phyloP scores from a whole-genome alignment of 2,888 invertebrate genomes.

The Hyposoter dolosus region DNA sequence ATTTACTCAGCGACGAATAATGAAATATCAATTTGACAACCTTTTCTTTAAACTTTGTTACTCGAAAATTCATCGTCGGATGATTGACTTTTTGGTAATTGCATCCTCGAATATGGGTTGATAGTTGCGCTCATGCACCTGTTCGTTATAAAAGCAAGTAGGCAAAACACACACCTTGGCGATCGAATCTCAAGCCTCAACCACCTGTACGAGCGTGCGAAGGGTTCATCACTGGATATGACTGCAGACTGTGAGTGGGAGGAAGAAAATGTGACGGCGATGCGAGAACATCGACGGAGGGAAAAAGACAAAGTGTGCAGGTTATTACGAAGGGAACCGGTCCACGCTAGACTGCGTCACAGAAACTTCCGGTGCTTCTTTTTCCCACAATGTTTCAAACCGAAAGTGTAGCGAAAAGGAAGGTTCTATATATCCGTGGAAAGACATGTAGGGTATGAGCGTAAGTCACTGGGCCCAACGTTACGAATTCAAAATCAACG shows the following conservation, averaged over 20 bases:
- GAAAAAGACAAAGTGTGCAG: constrained; percentile 39
- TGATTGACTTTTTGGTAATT: neutral
- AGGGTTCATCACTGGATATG: constrained; percentile 44
- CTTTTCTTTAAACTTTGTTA: neutral
- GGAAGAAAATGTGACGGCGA: constrained; percentile 21
- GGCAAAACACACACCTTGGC: constrained; percentile 4
- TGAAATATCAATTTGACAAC: neutral
- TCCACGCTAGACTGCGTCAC: constrained; percentile 74
- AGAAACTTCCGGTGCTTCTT: constrained; percentile 75
- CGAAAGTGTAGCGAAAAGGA: constrained; percentile 29
- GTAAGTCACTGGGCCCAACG: neutral
- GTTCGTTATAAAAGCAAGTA: constrained; percentile 1
- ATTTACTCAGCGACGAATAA: neutral
- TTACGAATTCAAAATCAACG: neutral
- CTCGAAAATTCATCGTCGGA: neutral
- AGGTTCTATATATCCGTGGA: neutral
- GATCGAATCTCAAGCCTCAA: constrained; percentile 25
- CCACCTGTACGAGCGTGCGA: constrained; percentile 61
- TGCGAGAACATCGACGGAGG: constrained; percentile 19
- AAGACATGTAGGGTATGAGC: neutral
- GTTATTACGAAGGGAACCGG: constrained; percentile 73
- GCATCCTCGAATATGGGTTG: neutral
- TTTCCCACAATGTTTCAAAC: constrained; percentile 72
- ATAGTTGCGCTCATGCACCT: constrained; percentile 38
- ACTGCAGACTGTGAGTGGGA: constrained; percentile 19